phyloP scores from a whole-genome alignment of 35 echinoderm and acorn worm species.

The Ophioderma brevispina region DNA sequence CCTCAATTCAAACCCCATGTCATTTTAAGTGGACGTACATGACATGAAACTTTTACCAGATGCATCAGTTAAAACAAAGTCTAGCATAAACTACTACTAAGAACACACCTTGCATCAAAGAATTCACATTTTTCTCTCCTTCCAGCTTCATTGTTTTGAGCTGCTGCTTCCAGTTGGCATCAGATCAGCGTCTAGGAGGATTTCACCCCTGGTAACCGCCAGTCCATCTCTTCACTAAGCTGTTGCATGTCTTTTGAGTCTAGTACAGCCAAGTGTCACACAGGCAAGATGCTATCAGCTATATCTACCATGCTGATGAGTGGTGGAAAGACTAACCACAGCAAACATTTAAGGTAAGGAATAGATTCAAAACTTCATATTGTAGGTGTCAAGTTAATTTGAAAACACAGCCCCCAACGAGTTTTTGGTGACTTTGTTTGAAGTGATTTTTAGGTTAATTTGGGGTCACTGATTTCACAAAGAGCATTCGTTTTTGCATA shows the following conservation, averaged over 20 bases:
- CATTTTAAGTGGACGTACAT: no score
- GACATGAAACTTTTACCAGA: no score
- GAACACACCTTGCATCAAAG: no score
- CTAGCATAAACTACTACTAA: no score
- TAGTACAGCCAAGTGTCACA: conserved; percentile 91
- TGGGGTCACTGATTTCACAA: no score
- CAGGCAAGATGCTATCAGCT: conserved; percentile 84
- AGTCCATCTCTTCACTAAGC: conserved; percentile 59
- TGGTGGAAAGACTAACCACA: conserved; percentile 27
- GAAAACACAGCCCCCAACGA: not conserved
- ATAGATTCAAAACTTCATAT: no score
- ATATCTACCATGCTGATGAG: conserved; percentile 90
- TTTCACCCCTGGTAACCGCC: conserved; percentile 16
- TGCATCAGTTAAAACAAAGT: no score
- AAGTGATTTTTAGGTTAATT: no score
- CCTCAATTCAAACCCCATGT: no score
- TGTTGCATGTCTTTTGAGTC: conserved; percentile 80
- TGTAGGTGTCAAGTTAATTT: not conserved
- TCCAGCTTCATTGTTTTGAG: conserved; percentile 82
- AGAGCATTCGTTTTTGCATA: no score
- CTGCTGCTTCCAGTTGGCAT: conserved; percentile 79
- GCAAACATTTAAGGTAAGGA: conserved; percentile 35
- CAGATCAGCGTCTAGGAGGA: conserved; percentile 15
- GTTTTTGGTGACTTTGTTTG: not conserved
- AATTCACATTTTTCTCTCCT: not conserved